A percentile compares a stretch with the other conserved stretches of the same genome.
These are phyloP conservation scores for Coleophora deauratella DNA, from an alignment of 2,888 invertebrate genomes.

Conservation along the genomic window DNA sequence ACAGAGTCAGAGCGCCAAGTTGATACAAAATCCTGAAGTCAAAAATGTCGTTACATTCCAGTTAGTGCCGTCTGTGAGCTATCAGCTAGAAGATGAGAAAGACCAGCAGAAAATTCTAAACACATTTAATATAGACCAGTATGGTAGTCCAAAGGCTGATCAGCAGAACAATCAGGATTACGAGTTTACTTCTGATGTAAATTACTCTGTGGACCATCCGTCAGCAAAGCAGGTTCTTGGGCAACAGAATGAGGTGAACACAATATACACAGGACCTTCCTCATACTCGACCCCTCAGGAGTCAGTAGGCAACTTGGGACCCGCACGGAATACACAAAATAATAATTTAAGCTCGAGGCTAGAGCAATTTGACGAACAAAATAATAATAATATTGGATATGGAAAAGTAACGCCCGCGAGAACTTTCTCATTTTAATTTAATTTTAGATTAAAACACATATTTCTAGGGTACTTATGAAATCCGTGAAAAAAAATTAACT, in stretches of 20 bases:
- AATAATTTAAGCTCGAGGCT: slow-evolving; percentile 39
- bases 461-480: too few relatives aligned
- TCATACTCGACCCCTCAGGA: slow-evolving; percentile 60
- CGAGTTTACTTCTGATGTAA: slow-evolving; percentile 34
- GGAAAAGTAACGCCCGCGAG: slow-evolving; percentile 38
- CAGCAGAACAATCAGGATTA: slow-evolving; percentile 23
- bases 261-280: slow-evolving; percentile 54
- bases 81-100: slow-evolving; percentile 47
- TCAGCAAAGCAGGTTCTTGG: slow-evolving; percentile 24
- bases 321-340: slow-evolving; percentile 20
- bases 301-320: slow-evolving; percentile 47
- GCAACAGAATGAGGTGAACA: slow-evolving; percentile 27
- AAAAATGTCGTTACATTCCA: slow-evolving; percentile 39
- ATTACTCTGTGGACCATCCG: slow-evolving; percentile 41
- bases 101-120: slow-evolving; percentile 49
- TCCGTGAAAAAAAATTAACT: too few relatives aligned
- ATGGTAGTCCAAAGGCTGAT: slow-evolving; percentile 36
- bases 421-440: slow-evolving; percentile 33
- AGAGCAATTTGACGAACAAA: slow-evolving; percentile 43
- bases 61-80: slow-evolving; percentile 53
- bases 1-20: slow-evolving; percentile 20
- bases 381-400: slow-evolving; percentile 36
- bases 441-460: too few relatives aligned
- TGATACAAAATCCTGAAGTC: slow-evolving; percentile 21
- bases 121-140: slow-evolving; percentile 45